Evolutionary conservation across 2,888 invertebrate species (phyloP), one percentile per base, ranked within the genome.

Genomic region (Pyrgus malvae): DNA sequence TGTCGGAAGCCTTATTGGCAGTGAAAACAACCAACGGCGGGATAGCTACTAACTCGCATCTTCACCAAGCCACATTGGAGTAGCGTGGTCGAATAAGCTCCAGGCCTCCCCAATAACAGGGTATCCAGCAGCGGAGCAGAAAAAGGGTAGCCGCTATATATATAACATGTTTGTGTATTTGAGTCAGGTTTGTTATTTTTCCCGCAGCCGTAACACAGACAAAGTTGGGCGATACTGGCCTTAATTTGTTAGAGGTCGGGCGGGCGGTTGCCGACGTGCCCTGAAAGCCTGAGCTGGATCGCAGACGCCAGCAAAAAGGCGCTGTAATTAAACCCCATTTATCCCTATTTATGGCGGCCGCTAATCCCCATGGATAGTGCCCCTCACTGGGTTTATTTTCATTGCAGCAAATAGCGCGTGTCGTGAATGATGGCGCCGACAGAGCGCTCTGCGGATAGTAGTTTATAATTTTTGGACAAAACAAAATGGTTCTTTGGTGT

Each of bases 261-360:
- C 45, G 37, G 23, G 38, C 53, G 31, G 38, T 31, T 23, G 31
- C 38, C 23, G 70, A 83, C 83, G 81, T 84, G 82, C 66, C 57
- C 66, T 61, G 78, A 76, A 80, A 76, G 57, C 65, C 59, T 57
- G 65, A 71, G 60, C 57, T 60, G 50, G 50, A 56, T 46, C 51
- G 51, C 56, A 42, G 58, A 59, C 61, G 59, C 48, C 67, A 65
- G 67, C 75, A 72, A 75, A 80, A 75, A 75, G 72, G 72, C 69
- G 68, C 74, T 74, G 72, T 78, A 80, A 78, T 83, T 78, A 81
- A 80, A 78, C 69, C 78, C 76, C 75, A 81, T 82, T 82, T 75
- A 83, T 79, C 78, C 73, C 66, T 76, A 80, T 82, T 78, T 80
- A 82, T 80, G 71, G 70, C 64, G 62, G 58, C 66, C 57, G 68